Percentiles rank a stretch among this genome's conserved stretches.
These are phyloP conservation scores for Leucosticte australis DNA, from an alignment of 2,113 vertebrate genomes.

Conservation along the genomic window DNA sequence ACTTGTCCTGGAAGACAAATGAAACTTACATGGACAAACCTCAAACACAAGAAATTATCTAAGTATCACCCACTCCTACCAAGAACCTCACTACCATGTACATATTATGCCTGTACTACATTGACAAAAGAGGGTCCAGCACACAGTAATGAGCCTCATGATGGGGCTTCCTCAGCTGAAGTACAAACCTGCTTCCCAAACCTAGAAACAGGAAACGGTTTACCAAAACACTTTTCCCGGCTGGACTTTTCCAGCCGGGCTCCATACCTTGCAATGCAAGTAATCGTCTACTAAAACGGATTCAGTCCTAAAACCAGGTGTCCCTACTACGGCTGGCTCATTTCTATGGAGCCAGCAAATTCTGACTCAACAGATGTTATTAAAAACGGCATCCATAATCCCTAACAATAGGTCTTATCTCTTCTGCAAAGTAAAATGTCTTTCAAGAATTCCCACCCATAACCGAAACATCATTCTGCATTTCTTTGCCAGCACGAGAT, in stretches of 20 bases:
- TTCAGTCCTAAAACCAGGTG: fast-evolving
- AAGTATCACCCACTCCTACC: not conserved
- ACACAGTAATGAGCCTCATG: fast-evolving
- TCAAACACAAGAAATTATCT: not conserved
- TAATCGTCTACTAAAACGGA: not conserved
- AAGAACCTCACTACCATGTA: not conserved
- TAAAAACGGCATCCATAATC: fast-evolving
- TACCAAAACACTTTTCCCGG: not conserved
- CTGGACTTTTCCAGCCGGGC: not conserved
- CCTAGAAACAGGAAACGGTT: fast-evolving
- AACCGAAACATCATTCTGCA: fast-evolving
- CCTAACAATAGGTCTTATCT: not conserved
- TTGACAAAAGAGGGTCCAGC: not conserved
- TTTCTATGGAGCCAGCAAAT: fast-evolving
- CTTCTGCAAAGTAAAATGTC: not conserved
- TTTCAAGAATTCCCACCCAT: not conserved
- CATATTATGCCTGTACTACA: not conserved
- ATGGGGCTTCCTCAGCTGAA: fast-evolving
- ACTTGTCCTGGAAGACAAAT: not conserved
- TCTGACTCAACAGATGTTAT: not conserved
- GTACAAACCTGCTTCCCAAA: not conserved
- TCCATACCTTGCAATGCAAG: fast-evolving
- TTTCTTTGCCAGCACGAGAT: not conserved
- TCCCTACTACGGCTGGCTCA: fast-evolving
- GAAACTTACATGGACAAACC: not conserved